Base-by-base conservation (phyloP, 2,797 vertebrate genomes). In the Chloroceryle amazona region DNA sequence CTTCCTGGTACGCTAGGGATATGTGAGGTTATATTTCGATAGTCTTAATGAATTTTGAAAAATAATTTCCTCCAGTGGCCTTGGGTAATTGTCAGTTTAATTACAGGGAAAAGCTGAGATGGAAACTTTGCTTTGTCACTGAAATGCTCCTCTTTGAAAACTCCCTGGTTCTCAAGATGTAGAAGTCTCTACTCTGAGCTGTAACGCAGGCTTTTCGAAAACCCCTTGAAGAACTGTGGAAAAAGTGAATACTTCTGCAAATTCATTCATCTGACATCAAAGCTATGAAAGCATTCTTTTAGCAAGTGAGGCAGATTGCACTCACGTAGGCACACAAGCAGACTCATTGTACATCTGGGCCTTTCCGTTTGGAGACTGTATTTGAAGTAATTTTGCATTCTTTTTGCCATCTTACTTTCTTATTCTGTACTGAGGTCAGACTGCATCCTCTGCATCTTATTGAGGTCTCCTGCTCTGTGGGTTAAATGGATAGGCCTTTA, bases 81-180 rank as follows among this genome's bases (percentile, higher is more conserved):
- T 97, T 96, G 96, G 90, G 95, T 97, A 97, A 90, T 97, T 95
- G 80, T 96, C 86, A 8, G 80, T 95, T 97, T 97, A 98, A 96
- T 97, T 96, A 95, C 93, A 97, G 92, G 70, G 94, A 93, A 87
- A 78, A 78, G 86, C 84, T 51, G 90, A 93, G 79, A 88, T 55
- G 83, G 92, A 95, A 94, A 93, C 89, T 89, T 80, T 70, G 86
- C 90, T 96, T 93, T 97, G 94, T 94, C 92, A 93, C 96, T 92
- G 79, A 90, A 95, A 94, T 89, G 46, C 61, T 92, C 35, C 61
- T 91, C 89, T 96, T 93, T 95, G 95, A 97, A 96, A 92, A 91
- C 49, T 91, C 76, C 57, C 90, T 6, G 0, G 75, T 94, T 62
- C 67, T 93, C 7, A 10, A 74, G 82, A 58, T 2, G 3, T 86